Evolutionary conservation across 2,888 invertebrate genomes (phyloP).

Genomic region (Pollenia labialis): DNA sequence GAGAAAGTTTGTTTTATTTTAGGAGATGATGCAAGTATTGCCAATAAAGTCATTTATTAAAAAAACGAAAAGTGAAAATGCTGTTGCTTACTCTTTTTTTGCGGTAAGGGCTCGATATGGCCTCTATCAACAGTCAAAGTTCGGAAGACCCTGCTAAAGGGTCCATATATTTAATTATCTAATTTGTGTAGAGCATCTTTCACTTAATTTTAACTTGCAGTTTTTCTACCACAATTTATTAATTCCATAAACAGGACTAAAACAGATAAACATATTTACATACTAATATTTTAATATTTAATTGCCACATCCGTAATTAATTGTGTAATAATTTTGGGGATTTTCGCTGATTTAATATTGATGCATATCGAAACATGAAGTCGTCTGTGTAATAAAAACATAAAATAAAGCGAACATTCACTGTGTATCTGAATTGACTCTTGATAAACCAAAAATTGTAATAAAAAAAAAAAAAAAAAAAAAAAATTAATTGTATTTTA

Average conservation of each 20-base stretch:
- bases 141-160: too few relatives aligned
- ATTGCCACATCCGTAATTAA: background rate
- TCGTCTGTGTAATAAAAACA: conserved; percentile 23
- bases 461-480: background rate
- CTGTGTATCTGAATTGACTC: conserved; percentile 14
- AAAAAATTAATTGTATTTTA: conserved; percentile 12
- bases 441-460: background rate
- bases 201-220: background rate
- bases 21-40: too few relatives aligned
- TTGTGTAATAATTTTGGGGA: conserved; percentile 12
- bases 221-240: background rate
- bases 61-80: too few relatives aligned
- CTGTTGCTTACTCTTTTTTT: too few relatives aligned
- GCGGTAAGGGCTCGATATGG: too few relatives aligned
- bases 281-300: conserved; percentile 10
- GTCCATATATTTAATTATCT: too few relatives aligned
- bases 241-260: background rate
- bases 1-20: too few relatives aligned
- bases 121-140: too few relatives aligned
- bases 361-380: conserved; percentile 3
- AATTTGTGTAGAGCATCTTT: too few relatives aligned
- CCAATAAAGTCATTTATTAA: too few relatives aligned
- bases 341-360: conserved; percentile 27
- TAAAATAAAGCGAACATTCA: conserved; percentile 25
- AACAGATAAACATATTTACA: conserved; percentile 1